phyloP scores from a whole-genome alignment of 2,113 vertebrate species.

The Gymnogyps californianus region DNA sequence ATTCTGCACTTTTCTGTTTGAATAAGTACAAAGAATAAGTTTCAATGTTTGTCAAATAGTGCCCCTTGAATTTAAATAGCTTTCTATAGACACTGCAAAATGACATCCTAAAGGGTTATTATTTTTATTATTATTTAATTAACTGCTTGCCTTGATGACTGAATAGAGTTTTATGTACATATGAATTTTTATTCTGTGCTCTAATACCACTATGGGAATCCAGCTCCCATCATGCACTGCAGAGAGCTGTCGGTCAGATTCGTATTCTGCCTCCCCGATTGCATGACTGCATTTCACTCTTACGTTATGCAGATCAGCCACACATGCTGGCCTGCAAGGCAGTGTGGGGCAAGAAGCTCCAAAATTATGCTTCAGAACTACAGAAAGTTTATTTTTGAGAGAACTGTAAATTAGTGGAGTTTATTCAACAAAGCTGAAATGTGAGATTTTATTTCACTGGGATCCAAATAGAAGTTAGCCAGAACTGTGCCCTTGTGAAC shows the following conservation, averaged over 20 bases:
- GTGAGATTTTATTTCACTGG: background rate
- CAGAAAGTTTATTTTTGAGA: background rate
- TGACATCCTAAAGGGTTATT: background rate
- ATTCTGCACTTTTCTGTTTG: background rate
- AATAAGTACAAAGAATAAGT: background rate
- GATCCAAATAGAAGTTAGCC: background rate
- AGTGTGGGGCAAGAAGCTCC: background rate
- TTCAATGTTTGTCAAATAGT: background rate
- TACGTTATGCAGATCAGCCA: background rate
- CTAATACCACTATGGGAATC: background rate
- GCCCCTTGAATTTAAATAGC: background rate
- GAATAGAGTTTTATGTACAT: background rate
- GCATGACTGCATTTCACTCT: background rate
- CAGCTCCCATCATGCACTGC: background rate
- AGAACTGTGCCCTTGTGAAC: background rate
- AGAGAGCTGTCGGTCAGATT: background rate
- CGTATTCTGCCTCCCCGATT: background rate
- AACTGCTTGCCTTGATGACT: background rate
- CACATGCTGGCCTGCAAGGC: rapidly evolving
- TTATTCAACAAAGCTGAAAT: background rate
- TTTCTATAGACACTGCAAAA: background rate
- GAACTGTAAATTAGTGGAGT: background rate
- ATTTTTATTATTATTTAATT: background rate
- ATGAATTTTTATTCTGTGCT: background rate
- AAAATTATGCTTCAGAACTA: background rate